Conservation (phyloP, 2,797 vertebrate species). For the Sarcophilus harrisii region DNA sequence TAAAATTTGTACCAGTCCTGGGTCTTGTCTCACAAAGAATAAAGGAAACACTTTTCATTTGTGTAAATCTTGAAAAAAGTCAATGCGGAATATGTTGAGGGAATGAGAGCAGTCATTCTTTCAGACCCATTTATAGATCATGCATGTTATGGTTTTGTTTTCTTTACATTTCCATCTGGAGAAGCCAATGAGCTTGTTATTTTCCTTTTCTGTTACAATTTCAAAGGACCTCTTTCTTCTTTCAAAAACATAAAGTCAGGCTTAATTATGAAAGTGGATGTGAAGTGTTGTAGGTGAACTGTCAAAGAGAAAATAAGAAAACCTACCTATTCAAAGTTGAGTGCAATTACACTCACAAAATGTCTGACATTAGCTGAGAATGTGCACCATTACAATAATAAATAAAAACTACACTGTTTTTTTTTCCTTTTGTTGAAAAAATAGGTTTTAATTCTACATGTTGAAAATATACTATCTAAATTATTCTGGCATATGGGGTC, state of each 20-base stretch:
- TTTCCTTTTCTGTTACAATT: conserved; percentile 15
- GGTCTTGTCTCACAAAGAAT: background rate
- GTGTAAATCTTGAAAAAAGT: background rate
- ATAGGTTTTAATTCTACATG: background rate
- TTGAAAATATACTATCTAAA: background rate
- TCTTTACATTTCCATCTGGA: conserved; percentile 14
- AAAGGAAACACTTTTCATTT: background rate
- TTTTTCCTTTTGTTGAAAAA: background rate
- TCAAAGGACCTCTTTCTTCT: conserved; percentile 23
- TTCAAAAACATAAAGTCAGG: conserved; percentile 25
- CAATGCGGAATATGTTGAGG: background rate
- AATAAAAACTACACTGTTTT: background rate
- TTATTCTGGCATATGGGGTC: background rate
- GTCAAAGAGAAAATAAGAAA: conserved; percentile 16
- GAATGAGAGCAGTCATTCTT: background rate
- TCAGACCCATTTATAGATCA: background rate
- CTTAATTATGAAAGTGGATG: conserved; percentile 41
- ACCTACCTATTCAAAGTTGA: background rate
- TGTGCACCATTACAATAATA: background rate
- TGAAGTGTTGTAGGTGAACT: background rate
- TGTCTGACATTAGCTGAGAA: background rate
- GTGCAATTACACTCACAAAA: background rate
- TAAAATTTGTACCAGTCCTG: background rate
- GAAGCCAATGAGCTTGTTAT: conserved; percentile 30
- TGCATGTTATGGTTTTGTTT: background rate